Evolutionary conservation across 2,888 invertebrate genomes (phyloP), one percentile per base, ranked within the genome.

Genomic region (Andricus curvator): DNA sequence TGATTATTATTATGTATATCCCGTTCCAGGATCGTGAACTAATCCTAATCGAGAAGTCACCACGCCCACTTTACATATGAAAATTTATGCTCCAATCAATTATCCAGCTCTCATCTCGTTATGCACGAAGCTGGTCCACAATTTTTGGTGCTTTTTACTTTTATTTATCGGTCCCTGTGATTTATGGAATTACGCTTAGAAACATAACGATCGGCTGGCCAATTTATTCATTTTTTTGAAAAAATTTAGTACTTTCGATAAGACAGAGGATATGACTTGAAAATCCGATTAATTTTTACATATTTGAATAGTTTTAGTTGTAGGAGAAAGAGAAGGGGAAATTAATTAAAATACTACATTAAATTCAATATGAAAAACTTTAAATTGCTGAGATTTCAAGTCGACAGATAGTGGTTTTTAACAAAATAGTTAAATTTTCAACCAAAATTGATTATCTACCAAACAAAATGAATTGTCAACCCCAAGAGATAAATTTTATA

Each of bases 21-120:
- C 64, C 17, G 13, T 13, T 62, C 25, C 64, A 25, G 15, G 17
- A 29, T 64, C 29, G 22, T 17, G 64, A 15, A 64, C 82, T 84
- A 83, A 84, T 84, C 80, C 84, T 84, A 83, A 84, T 83, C 82
- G 83, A 83, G 82, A 83, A 83, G 67, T 81, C 81, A 82, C 82
- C 81, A 83, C 85, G 85, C 85, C 83, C 85, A 85, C 85, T 85
- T 82, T 86, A 82, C 85, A 85, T 86, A 83, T 82, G 85, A 83
- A 82, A 86, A 86, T 86, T 85, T 86, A 86, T 85, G 82, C 81
- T 80, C 82, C 44, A 81, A 80, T 85, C 86, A 86, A 86, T 85
- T 86, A 86, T 84, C 79, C 81, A 81, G 82, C 80, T 80, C 79
- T 77, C 78, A 77, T 60, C 77, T 60, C 56, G 37, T 62, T 76